These are phyloP conservation scores for Melopsittacus undulatus DNA, from an alignment of 2,797 vertebrate species.

Conservation along the genomic window DNA sequence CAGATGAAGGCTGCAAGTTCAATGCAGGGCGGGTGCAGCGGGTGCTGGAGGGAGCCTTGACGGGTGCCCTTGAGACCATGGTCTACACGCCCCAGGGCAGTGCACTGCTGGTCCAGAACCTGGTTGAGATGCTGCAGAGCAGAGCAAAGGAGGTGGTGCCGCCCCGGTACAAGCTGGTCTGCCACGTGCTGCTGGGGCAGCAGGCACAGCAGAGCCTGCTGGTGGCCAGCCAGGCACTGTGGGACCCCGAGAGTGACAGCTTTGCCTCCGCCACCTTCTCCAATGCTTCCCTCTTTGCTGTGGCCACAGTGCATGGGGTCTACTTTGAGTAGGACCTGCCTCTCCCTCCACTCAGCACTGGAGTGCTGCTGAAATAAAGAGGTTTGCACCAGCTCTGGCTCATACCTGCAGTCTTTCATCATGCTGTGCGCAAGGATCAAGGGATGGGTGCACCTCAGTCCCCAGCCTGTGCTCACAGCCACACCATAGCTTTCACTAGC, in stretches of 20 bases:
- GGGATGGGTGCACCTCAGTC: fast-evolving
- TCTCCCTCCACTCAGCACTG: background rate
- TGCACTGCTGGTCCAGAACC: slow-evolving; percentile 39
- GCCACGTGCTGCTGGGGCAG: slow-evolving; percentile 76
- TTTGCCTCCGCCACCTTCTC: slow-evolving; percentile 72
- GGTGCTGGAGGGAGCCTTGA: slow-evolving; percentile 64
- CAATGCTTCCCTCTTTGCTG: slow-evolving; percentile 76
- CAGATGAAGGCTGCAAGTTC: slow-evolving; percentile 67
- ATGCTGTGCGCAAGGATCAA: fast-evolving
- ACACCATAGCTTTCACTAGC: background rate
- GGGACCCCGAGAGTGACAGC: slow-evolving; percentile 67
- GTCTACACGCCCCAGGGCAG: slow-evolving; percentile 63
- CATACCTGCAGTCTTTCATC: background rate
- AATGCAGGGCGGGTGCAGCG: background rate
- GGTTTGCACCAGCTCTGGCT: background rate
- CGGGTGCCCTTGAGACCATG: background rate
- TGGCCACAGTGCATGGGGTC: slow-evolving; percentile 74
- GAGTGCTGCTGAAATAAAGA: slow-evolving; percentile 16
- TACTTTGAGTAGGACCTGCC: slow-evolving; percentile 71
- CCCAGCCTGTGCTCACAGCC: background rate
- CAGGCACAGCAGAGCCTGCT: slow-evolving; percentile 67
- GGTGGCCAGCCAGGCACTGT: slow-evolving; percentile 74
- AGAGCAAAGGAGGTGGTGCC: slow-evolving; percentile 71
- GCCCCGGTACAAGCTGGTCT: slow-evolving; percentile 81
- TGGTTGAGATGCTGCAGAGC: slow-evolving; percentile 71